Evolutionary conservation across 2,797 vertebrate genomes (phyloP).

Genomic region (Halcyon smyrnensis): DNA sequence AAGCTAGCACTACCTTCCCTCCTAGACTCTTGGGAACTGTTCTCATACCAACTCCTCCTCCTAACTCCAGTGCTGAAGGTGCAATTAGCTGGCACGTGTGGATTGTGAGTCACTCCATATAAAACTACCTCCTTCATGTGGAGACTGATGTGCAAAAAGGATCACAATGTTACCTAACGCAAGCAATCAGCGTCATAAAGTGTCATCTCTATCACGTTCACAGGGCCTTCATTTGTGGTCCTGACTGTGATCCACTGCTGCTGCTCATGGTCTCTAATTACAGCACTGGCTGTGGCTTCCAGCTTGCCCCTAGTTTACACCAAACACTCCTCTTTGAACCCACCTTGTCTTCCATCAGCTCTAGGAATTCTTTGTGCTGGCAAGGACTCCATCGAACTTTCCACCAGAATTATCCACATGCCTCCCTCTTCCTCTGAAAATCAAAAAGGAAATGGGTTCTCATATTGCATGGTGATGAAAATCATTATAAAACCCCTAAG

Average conservation of each 20-base stretch:
- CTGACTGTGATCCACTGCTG: neutral
- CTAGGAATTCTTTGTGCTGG: neutral
- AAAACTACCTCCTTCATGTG: neutral
- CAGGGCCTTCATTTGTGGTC: neutral
- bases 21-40: neutral
- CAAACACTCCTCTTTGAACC: neutral
- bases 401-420: neutral
- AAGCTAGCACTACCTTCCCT: neutral
- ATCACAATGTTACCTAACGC: neutral
- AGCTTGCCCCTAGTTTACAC: neutral
- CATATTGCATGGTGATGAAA: neutral
- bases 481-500: neutral
- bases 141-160: neutral
- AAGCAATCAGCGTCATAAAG: neutral
- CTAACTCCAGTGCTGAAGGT: neutral
- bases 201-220: neutral
- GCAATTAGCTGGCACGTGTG: neutral
- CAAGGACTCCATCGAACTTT: neutral
- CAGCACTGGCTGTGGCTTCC: neutral
- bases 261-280: neutral
- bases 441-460: neutral
- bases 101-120: neutral
- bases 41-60: neutral
- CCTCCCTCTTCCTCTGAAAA: neutral
- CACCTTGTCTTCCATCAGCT: neutral